phyloP scores from a whole-genome alignment of 2,113 vertebrate species.

The Siniperca knerii region DNA sequence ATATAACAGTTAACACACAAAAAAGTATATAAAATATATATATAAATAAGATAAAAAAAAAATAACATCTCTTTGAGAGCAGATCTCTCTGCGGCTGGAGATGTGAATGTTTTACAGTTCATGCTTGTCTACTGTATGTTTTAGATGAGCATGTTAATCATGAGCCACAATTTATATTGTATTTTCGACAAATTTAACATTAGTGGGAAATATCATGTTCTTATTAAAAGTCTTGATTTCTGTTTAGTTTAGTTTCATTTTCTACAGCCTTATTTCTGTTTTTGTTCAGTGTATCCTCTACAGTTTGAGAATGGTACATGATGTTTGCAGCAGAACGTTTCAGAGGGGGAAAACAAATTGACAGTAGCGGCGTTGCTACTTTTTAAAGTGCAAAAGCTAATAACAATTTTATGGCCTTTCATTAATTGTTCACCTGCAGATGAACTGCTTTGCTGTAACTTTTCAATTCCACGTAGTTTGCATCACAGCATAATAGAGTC shows the following conservation, averaged over 20 bases:
- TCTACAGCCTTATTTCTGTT: slow-evolving; percentile 30
- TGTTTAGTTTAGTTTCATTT: slow-evolving; percentile 3
- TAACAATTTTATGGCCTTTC: slow-evolving; percentile 30
- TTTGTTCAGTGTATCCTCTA: slow-evolving; percentile 4
- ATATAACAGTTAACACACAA: slow-evolving; percentile 60
- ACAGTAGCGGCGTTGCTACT: neutral
- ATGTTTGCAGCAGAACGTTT: slow-evolving; percentile 2
- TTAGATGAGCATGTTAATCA: slow-evolving; percentile 77
- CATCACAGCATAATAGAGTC: slow-evolving; percentile 15
- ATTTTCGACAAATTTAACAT: slow-evolving; percentile 53
- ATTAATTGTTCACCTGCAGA: slow-evolving; percentile 36
- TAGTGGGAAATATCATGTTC: slow-evolving; percentile 19
- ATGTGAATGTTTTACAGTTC: slow-evolving; percentile 68
- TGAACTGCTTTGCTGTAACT: slow-evolving; percentile 24
- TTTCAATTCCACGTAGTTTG: slow-evolving; percentile 12
- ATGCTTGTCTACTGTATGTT: slow-evolving; percentile 74
- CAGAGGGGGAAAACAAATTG: neutral
- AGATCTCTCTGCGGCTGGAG: slow-evolving; percentile 44
- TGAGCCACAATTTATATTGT: slow-evolving; percentile 62
- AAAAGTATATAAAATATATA: slow-evolving; percentile 50
- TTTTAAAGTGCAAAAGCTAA: slow-evolving; percentile 39
- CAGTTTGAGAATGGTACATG: neutral
- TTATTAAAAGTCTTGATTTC: slow-evolving; percentile 11
- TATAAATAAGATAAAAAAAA: slow-evolving; percentile 54
- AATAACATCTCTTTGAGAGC: slow-evolving; percentile 31